Evolutionary conservation across 2,113 vertebrate genomes (phyloP).

Genomic region (Amphiprion ocellaris): DNA sequence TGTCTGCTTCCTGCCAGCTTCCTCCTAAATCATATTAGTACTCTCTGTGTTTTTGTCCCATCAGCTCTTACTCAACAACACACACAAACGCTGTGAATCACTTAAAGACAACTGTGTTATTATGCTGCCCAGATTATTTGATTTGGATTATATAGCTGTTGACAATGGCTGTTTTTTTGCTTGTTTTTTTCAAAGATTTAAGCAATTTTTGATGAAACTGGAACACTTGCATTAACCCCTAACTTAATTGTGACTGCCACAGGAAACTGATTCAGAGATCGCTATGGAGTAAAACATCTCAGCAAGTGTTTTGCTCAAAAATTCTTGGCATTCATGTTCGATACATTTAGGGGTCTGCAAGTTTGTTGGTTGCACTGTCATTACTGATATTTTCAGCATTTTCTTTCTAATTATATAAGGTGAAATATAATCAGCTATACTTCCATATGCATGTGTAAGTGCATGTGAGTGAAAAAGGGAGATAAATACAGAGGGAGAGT

Average conservation of each 20-base stretch:
- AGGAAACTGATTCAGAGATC: not conserved
- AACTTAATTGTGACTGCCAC: constrained; percentile 3
- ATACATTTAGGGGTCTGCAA: not conserved
- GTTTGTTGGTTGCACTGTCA: not conserved
- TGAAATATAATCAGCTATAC: not conserved
- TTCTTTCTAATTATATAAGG: not conserved
- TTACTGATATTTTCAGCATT: not conserved
- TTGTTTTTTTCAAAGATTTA: constrained; percentile 5
- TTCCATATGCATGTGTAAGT: not conserved
- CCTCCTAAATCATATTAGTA: constrained; percentile 76
- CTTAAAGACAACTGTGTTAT: constrained; percentile 23
- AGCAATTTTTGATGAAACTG: constrained; percentile 21
- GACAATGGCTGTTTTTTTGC: not conserved
- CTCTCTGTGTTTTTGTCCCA: constrained; percentile 71
- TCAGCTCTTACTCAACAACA: constrained; percentile 60
- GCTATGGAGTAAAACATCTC: not conserved
- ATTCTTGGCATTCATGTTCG: no score
- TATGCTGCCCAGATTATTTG: not conserved
- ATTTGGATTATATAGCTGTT: not conserved
- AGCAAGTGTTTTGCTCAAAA: no score
- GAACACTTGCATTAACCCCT: not conserved
- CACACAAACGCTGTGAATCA: constrained; percentile 6
- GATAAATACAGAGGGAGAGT: constrained; percentile 15
- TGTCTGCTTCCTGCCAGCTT: constrained; percentile 78
- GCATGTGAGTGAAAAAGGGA: not conserved